phyloP scores from a whole-genome alignment of 2,888 invertebrate genomes.

The Drosophila longiperda region DNA sequence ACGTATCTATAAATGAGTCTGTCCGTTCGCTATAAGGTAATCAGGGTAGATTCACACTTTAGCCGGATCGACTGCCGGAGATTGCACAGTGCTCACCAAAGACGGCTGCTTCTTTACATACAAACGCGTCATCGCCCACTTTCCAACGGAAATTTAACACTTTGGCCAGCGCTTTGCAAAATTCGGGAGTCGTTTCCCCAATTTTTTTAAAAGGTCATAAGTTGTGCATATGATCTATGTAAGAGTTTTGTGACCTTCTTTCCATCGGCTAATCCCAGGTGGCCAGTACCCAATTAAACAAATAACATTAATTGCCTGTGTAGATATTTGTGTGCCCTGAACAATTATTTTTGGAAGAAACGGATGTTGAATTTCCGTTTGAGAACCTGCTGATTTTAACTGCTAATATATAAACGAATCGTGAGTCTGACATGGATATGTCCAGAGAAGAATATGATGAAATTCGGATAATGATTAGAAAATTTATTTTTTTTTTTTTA shows the following conservation, averaged over 20 bases:
- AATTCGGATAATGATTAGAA: neutral
- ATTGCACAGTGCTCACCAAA: conserved; percentile 55
- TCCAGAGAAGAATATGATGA: neutral
- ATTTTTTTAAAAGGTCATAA: conserved; percentile 66
- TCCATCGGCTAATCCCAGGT: conserved; percentile 39
- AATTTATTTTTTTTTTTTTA: neutral
- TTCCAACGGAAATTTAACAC: conserved; percentile 46
- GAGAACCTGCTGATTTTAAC: conserved; percentile 53
- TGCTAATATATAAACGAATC: conserved; percentile 58
- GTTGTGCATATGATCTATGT: conserved; percentile 37
- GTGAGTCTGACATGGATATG: neutral
- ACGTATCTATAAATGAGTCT: conserved; percentile 12
- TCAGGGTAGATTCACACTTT: conserved; percentile 19
- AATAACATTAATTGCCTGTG: conserved; percentile 40
- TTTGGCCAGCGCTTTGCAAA: conserved; percentile 24
- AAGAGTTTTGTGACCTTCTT: conserved; percentile 16
- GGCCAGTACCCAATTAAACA: conserved; percentile 25
- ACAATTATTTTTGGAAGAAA: conserved; percentile 20
- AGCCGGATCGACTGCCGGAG: conserved; percentile 54
- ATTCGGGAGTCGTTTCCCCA: conserved; percentile 58
- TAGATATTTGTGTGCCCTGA: conserved; percentile 20
- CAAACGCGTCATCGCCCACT: conserved; percentile 26
- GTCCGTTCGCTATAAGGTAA: conserved; percentile 50
- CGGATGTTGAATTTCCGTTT: conserved; percentile 70
- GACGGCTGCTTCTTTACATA: conserved; percentile 39